Conservation (phyloP, 1,140 invertebrate species). For the Danaus melanippus region DNA sequence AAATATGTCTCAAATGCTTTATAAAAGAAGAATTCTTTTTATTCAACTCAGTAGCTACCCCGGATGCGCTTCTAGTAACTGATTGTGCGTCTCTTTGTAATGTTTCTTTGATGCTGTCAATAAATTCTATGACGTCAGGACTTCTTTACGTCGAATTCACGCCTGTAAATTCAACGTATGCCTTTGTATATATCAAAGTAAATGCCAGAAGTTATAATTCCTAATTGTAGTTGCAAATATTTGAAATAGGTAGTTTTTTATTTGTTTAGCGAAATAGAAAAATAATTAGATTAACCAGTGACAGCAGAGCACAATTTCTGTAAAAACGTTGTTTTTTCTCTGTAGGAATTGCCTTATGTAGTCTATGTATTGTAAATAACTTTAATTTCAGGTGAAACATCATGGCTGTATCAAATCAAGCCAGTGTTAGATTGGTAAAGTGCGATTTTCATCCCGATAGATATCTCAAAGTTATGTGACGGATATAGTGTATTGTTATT, state of each 20-base stretch:
- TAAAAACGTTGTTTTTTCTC: slow-evolving; percentile 2
- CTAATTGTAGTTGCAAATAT: too few relatives aligned
- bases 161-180: too few relatives aligned
- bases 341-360: slow-evolving; percentile 8
- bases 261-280: too few relatives aligned
- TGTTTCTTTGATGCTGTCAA: slow-evolving; percentile 18
- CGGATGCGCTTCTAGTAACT: slow-evolving; percentile 15
- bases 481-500: slow-evolving; percentile 27
- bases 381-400: slow-evolving; percentile 2
- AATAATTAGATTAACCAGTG: too few relatives aligned
- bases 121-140: background rate
- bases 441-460: slow-evolving; percentile 12
- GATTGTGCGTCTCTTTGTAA: slow-evolving; percentile 30
- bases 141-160: too few relatives aligned
- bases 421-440: slow-evolving; percentile 5
- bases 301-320: too few relatives aligned
- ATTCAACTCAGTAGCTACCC: slow-evolving; percentile 31
- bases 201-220: too few relatives aligned
- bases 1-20: too few relatives aligned
- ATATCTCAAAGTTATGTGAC: slow-evolving; percentile 47
- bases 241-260: too few relatives aligned
- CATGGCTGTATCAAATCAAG: slow-evolving; percentile 3
- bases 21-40: slow-evolving; percentile 19
- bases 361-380: too few relatives aligned
- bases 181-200: too few relatives aligned